phyloP scores from a whole-genome alignment of 2,888 invertebrate species.

The Acleris sparsana region DNA sequence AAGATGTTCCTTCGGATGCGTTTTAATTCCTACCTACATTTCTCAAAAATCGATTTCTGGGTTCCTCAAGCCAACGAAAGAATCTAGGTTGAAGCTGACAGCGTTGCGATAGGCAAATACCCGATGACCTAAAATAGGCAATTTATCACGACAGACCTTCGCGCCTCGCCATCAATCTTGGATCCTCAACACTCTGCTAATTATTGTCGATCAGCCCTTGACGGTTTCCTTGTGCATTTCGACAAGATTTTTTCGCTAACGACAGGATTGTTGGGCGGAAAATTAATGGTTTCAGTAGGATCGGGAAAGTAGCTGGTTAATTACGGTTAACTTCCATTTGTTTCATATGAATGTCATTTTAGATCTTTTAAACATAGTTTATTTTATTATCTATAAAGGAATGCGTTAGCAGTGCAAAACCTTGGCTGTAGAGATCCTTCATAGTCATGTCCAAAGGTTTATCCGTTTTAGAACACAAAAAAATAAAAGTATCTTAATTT shows the following conservation, averaged over 20 bases:
- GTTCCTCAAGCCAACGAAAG: constrained; percentile 52
- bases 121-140: constrained; percentile 80
- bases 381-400: too few relatives aligned
- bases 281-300: constrained; percentile 2
- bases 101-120: constrained; percentile 79
- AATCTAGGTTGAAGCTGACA: constrained; percentile 56
- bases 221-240: constrained; percentile 30
- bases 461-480: too few relatives aligned
- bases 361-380: too few relatives aligned
- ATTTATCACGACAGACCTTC: constrained; percentile 82
- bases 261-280: constrained; percentile 2
- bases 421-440: too few relatives aligned
- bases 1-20: too few relatives aligned
- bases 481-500: too few relatives aligned
- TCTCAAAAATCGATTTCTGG: too few relatives aligned
- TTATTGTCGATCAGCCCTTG: constrained; percentile 36
- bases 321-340: neutral
- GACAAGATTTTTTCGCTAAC: constrained; percentile 26
- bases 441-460: too few relatives aligned
- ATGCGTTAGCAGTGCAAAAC: too few relatives aligned
- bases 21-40: too few relatives aligned
- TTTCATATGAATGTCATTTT: too few relatives aligned
- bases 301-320: neutral
- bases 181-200: constrained; percentile 47
- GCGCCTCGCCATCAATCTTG: constrained; percentile 78